Percentiles rank a stretch among this genome's conserved stretches.
phyloP scores from a whole-genome alignment of 2,113 vertebrate genomes.

The Zosterops borbonicus region DNA sequence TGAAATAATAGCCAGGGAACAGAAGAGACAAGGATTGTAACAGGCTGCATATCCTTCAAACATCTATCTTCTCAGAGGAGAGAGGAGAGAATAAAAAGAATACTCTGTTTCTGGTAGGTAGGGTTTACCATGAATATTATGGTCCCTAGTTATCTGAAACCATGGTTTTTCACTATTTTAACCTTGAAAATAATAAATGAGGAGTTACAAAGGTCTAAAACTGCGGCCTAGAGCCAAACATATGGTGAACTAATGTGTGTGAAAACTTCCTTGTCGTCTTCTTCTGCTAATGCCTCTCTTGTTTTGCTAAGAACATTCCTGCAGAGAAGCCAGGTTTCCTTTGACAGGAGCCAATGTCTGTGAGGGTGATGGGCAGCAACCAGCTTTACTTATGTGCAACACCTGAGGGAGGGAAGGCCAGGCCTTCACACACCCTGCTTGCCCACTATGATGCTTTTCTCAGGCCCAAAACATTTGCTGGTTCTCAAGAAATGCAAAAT shows the following conservation, averaged over 20 bases:
- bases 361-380: neutral
- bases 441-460: neutral
- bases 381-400: neutral
- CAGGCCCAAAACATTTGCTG: neutral
- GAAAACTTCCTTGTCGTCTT: slow-evolving; percentile 4
- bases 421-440: neutral
- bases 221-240: slow-evolving; percentile 28
- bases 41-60: neutral
- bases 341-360: rapidly evolving
- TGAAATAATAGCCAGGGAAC: neutral
- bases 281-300: neutral
- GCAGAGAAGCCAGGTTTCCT: neutral
- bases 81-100: neutral
- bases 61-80: no score
- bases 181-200: slow-evolving; percentile 39
- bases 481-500: neutral
- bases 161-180: neutral
- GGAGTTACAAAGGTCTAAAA: slow-evolving; percentile 10
- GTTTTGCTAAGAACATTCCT: neutral
- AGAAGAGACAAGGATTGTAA: neutral
- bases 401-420: neutral
- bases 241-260: slow-evolving; percentile 9
- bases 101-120: neutral
- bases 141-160: neutral
- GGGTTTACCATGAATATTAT: neutral